These are phyloP conservation scores for Rotaria socialis DNA, from an alignment of 2,888 invertebrate species.

Conservation along the genomic window DNA sequence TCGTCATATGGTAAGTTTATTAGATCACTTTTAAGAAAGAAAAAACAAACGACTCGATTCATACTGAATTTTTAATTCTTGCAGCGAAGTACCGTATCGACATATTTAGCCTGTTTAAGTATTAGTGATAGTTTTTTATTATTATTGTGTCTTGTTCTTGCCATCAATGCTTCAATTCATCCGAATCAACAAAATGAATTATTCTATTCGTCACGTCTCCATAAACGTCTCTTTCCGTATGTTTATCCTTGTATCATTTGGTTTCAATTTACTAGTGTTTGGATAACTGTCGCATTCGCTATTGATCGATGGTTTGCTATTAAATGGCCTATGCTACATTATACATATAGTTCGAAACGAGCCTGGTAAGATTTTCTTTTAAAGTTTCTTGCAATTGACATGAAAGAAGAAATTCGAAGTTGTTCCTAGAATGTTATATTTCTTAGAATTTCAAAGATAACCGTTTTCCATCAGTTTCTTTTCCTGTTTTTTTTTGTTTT, in stretches of 20 bases:
- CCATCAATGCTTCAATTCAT: neutral
- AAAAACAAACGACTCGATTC: neutral
- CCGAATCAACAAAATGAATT: neutral
- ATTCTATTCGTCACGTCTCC: neutral
- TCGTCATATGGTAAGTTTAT: neutral
- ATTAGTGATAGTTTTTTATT: constrained; percentile 26
- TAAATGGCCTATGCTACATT: constrained; percentile 41
- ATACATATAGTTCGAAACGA: constrained; percentile 41
- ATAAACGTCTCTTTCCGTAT: constrained; percentile 37
- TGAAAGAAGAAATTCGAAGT: too few relatives aligned
- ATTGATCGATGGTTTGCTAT: constrained; percentile 45
- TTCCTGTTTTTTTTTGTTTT: neutral
- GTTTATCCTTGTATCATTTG: constrained; percentile 40
- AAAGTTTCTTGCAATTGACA: too few relatives aligned
- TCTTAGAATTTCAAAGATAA: too few relatives aligned
- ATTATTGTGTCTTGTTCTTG: neutral
- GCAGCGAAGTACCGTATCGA: neutral
- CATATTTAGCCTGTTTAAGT: constrained; percentile 1
- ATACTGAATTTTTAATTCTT: neutral
- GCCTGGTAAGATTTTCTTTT: neutral
- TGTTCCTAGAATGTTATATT: too few relatives aligned
- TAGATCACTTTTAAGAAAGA: neutral
- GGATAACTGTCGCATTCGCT: constrained; percentile 40
- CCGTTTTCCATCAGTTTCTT: too few relatives aligned
- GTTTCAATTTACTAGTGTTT: constrained; percentile 45